A percentile compares a stretch with the other conserved stretches of the same genome.
phyloP scores from a whole-genome alignment of 2,888 invertebrate genomes.

The Eurytoma adleriae region DNA sequence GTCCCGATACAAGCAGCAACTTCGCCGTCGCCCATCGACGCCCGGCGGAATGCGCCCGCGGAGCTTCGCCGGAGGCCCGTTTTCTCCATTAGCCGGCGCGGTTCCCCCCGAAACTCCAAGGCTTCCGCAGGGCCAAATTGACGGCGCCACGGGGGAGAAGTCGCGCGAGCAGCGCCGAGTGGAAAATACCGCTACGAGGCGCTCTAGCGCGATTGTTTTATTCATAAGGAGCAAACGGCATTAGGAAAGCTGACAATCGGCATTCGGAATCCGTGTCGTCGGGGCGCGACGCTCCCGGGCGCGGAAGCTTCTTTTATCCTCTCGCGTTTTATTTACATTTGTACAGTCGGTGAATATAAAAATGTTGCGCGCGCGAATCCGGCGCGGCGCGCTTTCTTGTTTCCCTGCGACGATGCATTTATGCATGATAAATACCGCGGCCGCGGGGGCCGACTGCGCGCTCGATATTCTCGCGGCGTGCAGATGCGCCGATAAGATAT shows the following conservation, averaged over 20 bases:
- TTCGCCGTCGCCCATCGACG: not conserved
- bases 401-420: conserved; percentile 31
- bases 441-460: not conserved
- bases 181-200: conserved; percentile 49
- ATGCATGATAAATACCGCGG: conserved; percentile 42
- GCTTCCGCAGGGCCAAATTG: conserved; percentile 31
- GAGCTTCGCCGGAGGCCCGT: conserved; percentile 4
- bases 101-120: conserved; percentile 9
- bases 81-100: conserved; percentile 28
- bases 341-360: conserved; percentile 61
- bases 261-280: conserved; percentile 62
- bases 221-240: conserved; percentile 62
- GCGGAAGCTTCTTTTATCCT: conserved; percentile 52
- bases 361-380: conserved; percentile 55
- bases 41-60: not conserved
- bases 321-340: conserved; percentile 63
- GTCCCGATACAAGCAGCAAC: not conserved
- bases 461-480: not conserved
- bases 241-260: conserved; percentile 66
- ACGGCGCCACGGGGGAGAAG: conserved; percentile 13
- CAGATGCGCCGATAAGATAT: conserved; percentile 26
- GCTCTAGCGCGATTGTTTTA: conserved; percentile 60
- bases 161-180: not conserved
- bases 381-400: not conserved
- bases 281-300: not conserved